Conservation (phyloP, 2,113 vertebrate genomes). For the Bos javanicus region DNA sequence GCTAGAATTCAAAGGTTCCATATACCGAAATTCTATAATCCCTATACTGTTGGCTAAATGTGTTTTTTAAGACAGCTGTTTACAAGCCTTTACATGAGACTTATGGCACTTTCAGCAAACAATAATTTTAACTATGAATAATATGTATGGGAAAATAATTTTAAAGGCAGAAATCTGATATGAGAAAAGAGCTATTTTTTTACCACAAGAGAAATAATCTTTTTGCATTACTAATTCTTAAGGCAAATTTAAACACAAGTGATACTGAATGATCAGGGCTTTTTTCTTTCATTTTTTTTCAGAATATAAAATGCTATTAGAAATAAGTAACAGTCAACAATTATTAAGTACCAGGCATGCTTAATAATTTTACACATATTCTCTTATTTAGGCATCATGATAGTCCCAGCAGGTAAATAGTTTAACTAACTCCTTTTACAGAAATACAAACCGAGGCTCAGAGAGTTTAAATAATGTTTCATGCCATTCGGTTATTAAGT, state of each 20-base stretch:
- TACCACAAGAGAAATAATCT: not conserved
- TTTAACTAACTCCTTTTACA: not conserved
- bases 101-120: conserved; percentile 11
- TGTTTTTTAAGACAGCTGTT: conserved; percentile 17
- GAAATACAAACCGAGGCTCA: not conserved
- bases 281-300: not conserved
- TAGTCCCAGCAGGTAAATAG: too few relatives aligned
- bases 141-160: not conserved
- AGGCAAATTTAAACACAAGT: not conserved
- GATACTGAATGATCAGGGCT: not conserved
- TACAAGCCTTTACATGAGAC: conserved; percentile 46
- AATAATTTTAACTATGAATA: conserved; percentile 53
- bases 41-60: not conserved
- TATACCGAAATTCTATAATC: not conserved
- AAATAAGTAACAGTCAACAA: not conserved
- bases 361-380: not conserved
- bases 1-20: not conserved
- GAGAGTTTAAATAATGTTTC: not conserved
- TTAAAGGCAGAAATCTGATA: conserved; percentile 2
- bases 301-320: not conserved
- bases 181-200: not conserved
- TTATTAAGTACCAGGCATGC: not conserved
- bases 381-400: not conserved
- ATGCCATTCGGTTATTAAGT: not conserved
- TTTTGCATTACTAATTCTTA: not conserved